These are phyloP conservation scores for Drosophila peninsularis DNA, from an alignment of 2,888 invertebrate genomes.

Conservation along the genomic window DNA sequence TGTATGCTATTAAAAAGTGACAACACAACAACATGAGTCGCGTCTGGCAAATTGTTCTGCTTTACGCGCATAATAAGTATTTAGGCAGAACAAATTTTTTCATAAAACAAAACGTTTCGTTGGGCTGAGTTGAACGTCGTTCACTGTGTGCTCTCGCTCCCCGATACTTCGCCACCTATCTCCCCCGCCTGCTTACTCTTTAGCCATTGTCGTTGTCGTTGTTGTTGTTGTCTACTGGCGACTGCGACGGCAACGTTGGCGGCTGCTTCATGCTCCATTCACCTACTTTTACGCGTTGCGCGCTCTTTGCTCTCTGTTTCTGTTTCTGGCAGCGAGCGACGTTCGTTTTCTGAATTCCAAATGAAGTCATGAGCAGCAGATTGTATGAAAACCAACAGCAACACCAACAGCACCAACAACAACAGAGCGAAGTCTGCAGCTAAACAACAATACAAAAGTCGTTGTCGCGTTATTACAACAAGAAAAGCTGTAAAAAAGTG, in stretches of 20 bases:
- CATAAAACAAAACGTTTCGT: constrained; percentile 50
- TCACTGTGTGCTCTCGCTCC: constrained; percentile 14
- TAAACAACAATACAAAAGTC: constrained; percentile 60
- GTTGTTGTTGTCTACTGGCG: constrained; percentile 28
- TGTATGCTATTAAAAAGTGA: constrained; percentile 42
- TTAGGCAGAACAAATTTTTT: constrained; percentile 42
- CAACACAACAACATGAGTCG: constrained; percentile 23
- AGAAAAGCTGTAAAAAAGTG: constrained; percentile 67
- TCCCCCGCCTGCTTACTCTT: constrained; percentile 27
- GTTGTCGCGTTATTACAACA: constrained; percentile 72
- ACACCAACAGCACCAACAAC: constrained; percentile 27
- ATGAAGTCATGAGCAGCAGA: constrained; percentile 77
- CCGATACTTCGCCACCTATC: constrained; percentile 3
- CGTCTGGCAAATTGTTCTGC: constrained; percentile 61
- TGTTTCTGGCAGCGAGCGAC: constrained; percentile 53
- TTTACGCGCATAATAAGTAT: constrained; percentile 57
- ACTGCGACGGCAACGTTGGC: constrained; percentile 34
- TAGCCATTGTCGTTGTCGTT: constrained; percentile 43
- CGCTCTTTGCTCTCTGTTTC: constrained; percentile 61
- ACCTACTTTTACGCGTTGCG: constrained; percentile 81
- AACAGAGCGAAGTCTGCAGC: constrained; percentile 32
- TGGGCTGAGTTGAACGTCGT: constrained; percentile 23
- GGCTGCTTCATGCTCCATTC: constrained; percentile 81
- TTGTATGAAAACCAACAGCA: constrained; percentile 57
- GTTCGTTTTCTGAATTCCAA: constrained; percentile 80